Evolutionary conservation across 35 echinoderm and acorn worm genomes (phyloP).

Genomic region (Holothuria glaberrima): DNA sequence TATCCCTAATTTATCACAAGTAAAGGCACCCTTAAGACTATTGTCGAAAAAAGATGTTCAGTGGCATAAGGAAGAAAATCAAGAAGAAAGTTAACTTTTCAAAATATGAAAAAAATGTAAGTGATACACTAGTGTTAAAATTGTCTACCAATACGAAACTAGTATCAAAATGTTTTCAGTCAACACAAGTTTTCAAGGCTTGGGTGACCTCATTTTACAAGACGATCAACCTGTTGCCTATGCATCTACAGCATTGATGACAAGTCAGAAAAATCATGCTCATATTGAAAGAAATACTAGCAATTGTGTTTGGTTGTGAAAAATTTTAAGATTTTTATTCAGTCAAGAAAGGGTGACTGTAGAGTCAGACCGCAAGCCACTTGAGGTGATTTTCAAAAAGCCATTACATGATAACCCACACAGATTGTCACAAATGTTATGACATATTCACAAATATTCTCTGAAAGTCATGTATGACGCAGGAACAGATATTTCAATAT

Average conservation of each 20-base stretch:
- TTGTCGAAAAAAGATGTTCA: not conserved
- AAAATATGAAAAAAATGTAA: not conserved
- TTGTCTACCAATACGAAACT: not conserved
- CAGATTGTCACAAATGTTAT: constrained; percentile 46
- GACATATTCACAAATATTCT: constrained; percentile 52
- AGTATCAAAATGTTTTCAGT: not conserved
- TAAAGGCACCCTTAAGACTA: not conserved
- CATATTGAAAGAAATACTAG: constrained; percentile 62
- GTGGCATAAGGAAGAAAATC: not conserved
- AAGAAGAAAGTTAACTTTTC: not conserved
- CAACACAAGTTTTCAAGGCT: not conserved
- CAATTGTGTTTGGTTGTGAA: constrained; percentile 38
- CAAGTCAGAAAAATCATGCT: constrained; percentile 29
- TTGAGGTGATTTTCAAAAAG: constrained; percentile 59
- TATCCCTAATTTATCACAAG: too few relatives aligned
- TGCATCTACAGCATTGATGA: constrained; percentile 25
- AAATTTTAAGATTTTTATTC: constrained; percentile 66
- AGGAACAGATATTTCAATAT: constrained; percentile 59
- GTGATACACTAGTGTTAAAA: not conserved
- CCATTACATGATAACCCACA: constrained; percentile 40
- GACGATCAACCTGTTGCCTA: constrained; percentile 31
- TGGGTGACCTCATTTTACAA: constrained; percentile 26
- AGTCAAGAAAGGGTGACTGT: constrained; percentile 28
- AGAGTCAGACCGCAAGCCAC: constrained; percentile 68
- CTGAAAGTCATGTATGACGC: constrained; percentile 33